Evolutionary conservation across 2,888 invertebrate genomes (phyloP).

Genomic region (Apomyelois bistriatella): DNA sequence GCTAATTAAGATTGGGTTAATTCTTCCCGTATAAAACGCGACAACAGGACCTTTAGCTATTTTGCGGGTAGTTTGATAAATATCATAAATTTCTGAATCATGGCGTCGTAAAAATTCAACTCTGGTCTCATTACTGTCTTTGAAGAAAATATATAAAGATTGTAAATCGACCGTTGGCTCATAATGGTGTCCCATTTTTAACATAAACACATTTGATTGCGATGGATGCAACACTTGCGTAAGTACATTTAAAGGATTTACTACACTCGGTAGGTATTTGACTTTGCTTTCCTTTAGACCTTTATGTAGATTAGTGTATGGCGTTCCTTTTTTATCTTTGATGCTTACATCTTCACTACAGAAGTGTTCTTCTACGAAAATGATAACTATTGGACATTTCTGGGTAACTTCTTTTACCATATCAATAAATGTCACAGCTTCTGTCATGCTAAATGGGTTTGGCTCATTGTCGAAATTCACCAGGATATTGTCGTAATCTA

Average conservation of each 20-base stretch:
- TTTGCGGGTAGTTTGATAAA: constrained; percentile 32
- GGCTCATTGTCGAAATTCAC: constrained; percentile 24
- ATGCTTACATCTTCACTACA: constrained; percentile 49
- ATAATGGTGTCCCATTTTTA: constrained; percentile 28
- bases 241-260: constrained; percentile 39
- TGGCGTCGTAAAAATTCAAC: constrained; percentile 39
- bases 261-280: constrained; percentile 47
- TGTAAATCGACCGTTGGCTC: constrained; percentile 32
- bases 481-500: constrained; percentile 40
- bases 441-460: constrained; percentile 46
- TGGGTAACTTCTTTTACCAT: constrained; percentile 37
- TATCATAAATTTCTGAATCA: constrained; percentile 46
- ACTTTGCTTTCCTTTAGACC: constrained; percentile 28
- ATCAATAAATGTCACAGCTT: constrained; percentile 31
- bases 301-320: constrained; percentile 33
- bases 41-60: constrained; percentile 37
- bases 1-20: constrained; percentile 36
- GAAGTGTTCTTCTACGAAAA: constrained; percentile 53
- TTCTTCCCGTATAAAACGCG: constrained; percentile 56
- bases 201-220: constrained; percentile 32
- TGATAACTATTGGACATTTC: constrained; percentile 34
- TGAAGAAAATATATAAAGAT: constrained; percentile 51
- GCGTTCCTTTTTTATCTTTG: constrained; percentile 43
- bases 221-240: constrained; percentile 32
- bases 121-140: constrained; percentile 39